Base-by-base conservation (phyloP, 2,888 invertebrate species). In the Ctena decussata region DNA sequence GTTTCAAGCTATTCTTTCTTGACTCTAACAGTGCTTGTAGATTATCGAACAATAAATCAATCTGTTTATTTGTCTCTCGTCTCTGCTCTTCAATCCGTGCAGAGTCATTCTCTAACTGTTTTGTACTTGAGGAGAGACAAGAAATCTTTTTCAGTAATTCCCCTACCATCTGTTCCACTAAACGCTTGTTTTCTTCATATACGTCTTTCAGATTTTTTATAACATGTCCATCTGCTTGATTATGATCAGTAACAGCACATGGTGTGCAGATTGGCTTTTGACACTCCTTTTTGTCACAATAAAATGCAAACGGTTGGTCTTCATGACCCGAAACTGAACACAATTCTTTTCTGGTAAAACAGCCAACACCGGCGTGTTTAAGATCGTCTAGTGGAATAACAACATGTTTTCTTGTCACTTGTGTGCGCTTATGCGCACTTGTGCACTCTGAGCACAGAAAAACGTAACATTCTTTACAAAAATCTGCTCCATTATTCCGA, bases 391-490 rank as follows among this genome's bases (percentile, higher is more conserved):
- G 74, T 0, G 90, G 73, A 44, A 87, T 70, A 53, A 91, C 78
- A 70, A 76, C 71, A 74, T 91, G 91, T 49, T 89, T 89, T n/a
- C 90, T 80, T 3, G 91, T 91, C 12, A 91, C 41, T 32, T 90
- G 90, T 12, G 91, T 91, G 12, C 91, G 86, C 78, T 87, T 90
- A 57, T 91, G 91, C 18, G 91, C 91, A 72, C 75, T 84, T 21
- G 89, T 89, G 44, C 91, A 91, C 75, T 90, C 91, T 5, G 46
- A 82, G 32, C 91, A 91, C 70, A 91, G 88, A 72, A 91, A 91
- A 18, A 81, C 89, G 70, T 87, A 90, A 76, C 91, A 91, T 49
- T 91, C 91, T 27, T 89, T 90, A 57, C 91, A 91, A 74, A 91
- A 91, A 3, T 76, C 41, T 12, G 85, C 85, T 12, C 89, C 91